Evolutionary conservation across 2,113 vertebrate genomes (phyloP).

Genomic region (Morphnarchus princeps): DNA sequence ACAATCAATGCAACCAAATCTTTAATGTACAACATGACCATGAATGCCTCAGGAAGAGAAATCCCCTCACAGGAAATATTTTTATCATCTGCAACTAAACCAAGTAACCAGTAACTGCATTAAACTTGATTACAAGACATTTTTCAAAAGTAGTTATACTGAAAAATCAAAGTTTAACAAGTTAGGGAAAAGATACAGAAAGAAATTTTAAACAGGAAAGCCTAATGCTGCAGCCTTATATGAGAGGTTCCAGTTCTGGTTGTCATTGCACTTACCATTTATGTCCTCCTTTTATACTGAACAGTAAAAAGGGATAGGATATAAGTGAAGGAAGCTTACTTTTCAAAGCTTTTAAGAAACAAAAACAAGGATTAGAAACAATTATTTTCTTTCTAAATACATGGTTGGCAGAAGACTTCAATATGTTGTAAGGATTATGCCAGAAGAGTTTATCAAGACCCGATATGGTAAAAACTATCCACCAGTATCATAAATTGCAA

Average conservation of each 20-base stretch:
- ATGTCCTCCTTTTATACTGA: conserved; percentile 60
- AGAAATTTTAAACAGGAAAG: not conserved
- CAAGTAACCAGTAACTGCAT: not conserved
- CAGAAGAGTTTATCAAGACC: not conserved
- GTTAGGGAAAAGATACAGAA: not conserved
- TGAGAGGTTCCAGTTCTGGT: not conserved
- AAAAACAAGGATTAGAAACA: conserved; percentile 58
- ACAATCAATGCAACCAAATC: not conserved
- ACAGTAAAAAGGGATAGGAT: conserved; percentile 53
- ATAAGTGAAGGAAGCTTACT: conserved; percentile 52
- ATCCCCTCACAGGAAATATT: not conserved
- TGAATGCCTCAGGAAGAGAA: not conserved
- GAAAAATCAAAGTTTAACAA: not conserved
- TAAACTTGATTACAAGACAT: not conserved
- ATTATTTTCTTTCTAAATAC: conserved; percentile 1
- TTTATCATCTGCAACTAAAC: not conserved
- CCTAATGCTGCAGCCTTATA: not conserved
- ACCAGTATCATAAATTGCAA: not conserved
- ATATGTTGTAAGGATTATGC: not conserved
- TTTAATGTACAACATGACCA: not conserved
- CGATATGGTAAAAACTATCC: not conserved
- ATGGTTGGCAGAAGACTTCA: not conserved
- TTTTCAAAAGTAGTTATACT: not conserved
- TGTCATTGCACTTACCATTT: conserved; percentile 67
- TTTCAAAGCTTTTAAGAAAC: conserved; percentile 63